Conservation (phyloP, 1,140 invertebrate genomes). For the Penaeus indicus region DNA sequence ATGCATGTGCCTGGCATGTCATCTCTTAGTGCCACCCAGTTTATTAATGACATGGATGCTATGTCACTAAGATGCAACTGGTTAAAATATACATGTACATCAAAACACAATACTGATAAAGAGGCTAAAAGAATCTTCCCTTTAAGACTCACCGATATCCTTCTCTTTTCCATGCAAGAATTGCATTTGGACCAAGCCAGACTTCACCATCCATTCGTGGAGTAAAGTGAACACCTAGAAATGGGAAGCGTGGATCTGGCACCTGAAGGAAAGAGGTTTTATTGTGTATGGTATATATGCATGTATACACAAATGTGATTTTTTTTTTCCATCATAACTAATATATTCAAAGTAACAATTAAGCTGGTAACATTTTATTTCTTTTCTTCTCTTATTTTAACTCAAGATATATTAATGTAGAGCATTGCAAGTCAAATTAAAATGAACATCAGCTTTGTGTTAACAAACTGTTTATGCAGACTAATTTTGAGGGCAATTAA, state of each 20-base stretch:
- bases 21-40: too few relatives aligned
- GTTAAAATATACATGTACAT: too few relatives aligned
- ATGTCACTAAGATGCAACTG: too few relatives aligned
- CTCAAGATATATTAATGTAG: not conserved
- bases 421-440: not conserved
- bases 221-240: conserved; percentile 98
- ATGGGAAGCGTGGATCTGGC: conserved; percentile 95
- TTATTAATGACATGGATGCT: too few relatives aligned
- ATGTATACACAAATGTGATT: too few relatives aligned
- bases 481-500: too few relatives aligned
- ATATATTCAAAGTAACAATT: not conserved
- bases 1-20: too few relatives aligned
- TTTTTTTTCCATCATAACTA: too few relatives aligned
- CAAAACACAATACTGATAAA: too few relatives aligned
- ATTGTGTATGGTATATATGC: not conserved
- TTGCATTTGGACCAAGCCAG: conserved; percentile 97
- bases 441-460: not conserved
- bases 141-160: conserved; percentile 82
- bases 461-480: not conserved
- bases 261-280: conserved; percentile 75
- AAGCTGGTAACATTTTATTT: not conserved
- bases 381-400: too few relatives aligned
- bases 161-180: conserved; percentile 93
- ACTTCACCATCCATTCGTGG: conserved; percentile 94
- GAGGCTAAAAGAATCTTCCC: too few relatives aligned